Base-by-base conservation (phyloP, 2,797 vertebrate species). In the Lagodon rhomboides region DNA sequence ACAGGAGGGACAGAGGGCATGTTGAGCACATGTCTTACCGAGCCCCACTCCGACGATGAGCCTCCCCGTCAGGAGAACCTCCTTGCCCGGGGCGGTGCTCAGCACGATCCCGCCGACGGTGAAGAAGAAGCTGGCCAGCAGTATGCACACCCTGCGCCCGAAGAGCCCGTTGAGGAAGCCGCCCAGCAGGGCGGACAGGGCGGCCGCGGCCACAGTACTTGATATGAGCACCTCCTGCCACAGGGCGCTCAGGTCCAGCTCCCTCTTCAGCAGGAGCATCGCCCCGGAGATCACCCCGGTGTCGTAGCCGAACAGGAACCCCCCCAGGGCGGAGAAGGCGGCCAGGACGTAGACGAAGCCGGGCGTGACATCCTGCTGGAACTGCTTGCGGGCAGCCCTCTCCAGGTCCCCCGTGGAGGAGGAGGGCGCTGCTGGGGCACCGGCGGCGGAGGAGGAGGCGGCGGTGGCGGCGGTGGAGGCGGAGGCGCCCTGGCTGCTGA, bases 191-290 rank as follows among this genome's bases (percentile, higher is more conserved):
- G 98, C 98, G 2, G 97, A 95, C 56, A 97, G 82, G 59, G 98
- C 98, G 58, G 97, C 98, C 44, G 98, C 97, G 64, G 97, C 98
- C 93, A 98, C 97, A 11, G 98, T 96, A 81, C 97, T 84, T 15
- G 98, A 99, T 71, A 99, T 97, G 30, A 99, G 95, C 94, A 97
- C 80, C 95, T 99, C 98, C 95, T 98, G 98, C 98, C 98, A 99
- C 53, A 97, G 89, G 3, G 96, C 95, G 88, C 96, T 97, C 90
- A 99, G 93, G 78, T 95, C 94, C 87, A 98, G 94, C 95, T 97
- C 96, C 90, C 91, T 89, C 95, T 97, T 97, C 68, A 99, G 96
- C 89, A 98, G 94, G 54, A 99, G 96, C 95, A 99, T 97, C 15
- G 98, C 98, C 72, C 98, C 98, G 64, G 98, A 97, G 91, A 99